A percentile compares a stretch with the other conserved stretches of the same genome.
phyloP scores from a whole-genome alignment of 1,140 invertebrate species.

The Mycetomoellerius zeteki region DNA sequence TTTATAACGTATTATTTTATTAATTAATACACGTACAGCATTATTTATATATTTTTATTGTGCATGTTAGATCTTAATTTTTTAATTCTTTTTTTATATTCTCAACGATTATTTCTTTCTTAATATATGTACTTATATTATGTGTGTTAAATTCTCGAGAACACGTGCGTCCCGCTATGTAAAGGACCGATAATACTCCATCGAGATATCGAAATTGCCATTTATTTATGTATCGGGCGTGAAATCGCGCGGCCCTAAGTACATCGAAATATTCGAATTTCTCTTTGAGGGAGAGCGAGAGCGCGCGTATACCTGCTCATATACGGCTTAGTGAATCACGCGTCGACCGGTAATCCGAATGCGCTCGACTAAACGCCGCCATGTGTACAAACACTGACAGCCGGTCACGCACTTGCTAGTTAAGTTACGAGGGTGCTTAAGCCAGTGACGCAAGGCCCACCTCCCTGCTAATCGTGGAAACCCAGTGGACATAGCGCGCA shows the following conservation, averaged over 20 bases:
- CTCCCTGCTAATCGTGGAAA: slow-evolving; percentile 50
- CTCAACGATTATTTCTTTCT: background rate
- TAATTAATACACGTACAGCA: background rate
- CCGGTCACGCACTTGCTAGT: slow-evolving; percentile 77
- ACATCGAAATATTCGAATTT: slow-evolving; percentile 41
- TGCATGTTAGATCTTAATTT: background rate
- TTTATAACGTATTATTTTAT: background rate
- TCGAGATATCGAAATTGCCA: slow-evolving; percentile 26
- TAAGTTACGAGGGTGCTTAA: slow-evolving; percentile 66
- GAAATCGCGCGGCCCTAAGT: slow-evolving; percentile 40
- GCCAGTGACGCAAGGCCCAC: slow-evolving; percentile 58
- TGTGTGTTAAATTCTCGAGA: background rate
- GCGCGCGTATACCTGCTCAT: slow-evolving; percentile 44
- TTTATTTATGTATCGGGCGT: slow-evolving; percentile 39
- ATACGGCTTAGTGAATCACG: slow-evolving; percentile 67
- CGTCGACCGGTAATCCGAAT: slow-evolving; percentile 70
- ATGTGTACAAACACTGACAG: slow-evolving; percentile 80
- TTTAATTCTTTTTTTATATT: background rate
- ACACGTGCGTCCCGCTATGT: background rate
- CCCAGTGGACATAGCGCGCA: slow-evolving; percentile 38
- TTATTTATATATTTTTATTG: background rate
- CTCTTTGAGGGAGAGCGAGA: slow-evolving; percentile 18
- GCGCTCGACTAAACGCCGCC: slow-evolving; percentile 77
- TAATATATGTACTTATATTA: background rate
- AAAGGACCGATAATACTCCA: background rate